phyloP scores from a whole-genome alignment of 1,140 invertebrate species.

The Magallana gigas region DNA sequence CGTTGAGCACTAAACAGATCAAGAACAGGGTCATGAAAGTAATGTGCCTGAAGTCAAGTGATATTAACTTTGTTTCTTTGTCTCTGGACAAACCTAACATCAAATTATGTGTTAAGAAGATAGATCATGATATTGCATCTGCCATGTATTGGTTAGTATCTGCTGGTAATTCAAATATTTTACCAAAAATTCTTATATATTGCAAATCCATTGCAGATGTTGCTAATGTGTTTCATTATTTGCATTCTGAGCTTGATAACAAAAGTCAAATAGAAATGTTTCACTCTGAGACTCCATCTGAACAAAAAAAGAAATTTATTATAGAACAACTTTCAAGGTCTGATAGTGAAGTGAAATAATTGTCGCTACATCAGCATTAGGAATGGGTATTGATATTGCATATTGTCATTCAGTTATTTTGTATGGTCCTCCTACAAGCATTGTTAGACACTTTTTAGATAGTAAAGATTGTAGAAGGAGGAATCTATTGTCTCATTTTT shows the following conservation, averaged over 20 bases:
- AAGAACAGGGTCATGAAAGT: slow-evolving; percentile 47
- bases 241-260: slow-evolving; percentile 5
- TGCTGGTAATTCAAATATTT: slow-evolving; percentile 9
- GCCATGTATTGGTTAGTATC: slow-evolving; percentile 41
- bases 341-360: slow-evolving; percentile 15
- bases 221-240: slow-evolving; percentile 40
- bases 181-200: slow-evolving; percentile 44
- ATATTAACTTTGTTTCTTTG: slow-evolving; percentile 27
- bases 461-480: slow-evolving; percentile 12
- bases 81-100: slow-evolving; percentile 47
- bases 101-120: slow-evolving; percentile 38
- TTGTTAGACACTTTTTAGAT: background rate
- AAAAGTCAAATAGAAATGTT: slow-evolving; percentile 44
- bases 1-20: slow-evolving; percentile 47
- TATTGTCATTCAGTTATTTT: slow-evolving; percentile 18
- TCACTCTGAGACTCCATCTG: slow-evolving; percentile 46
- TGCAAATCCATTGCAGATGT: slow-evolving; percentile 35
- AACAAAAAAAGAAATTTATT: slow-evolving; percentile 10
- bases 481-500: slow-evolving; percentile 7
- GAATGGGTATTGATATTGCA: slow-evolving; percentile 46
- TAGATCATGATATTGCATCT: slow-evolving; percentile 32
- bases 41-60: background rate
- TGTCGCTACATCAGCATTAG: slow-evolving; percentile 45
- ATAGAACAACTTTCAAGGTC: background rate
- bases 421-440: slow-evolving; percentile 34